Base-by-base conservation (phyloP, 2,113 vertebrate genomes). In the Dolichotis patagonum region DNA sequence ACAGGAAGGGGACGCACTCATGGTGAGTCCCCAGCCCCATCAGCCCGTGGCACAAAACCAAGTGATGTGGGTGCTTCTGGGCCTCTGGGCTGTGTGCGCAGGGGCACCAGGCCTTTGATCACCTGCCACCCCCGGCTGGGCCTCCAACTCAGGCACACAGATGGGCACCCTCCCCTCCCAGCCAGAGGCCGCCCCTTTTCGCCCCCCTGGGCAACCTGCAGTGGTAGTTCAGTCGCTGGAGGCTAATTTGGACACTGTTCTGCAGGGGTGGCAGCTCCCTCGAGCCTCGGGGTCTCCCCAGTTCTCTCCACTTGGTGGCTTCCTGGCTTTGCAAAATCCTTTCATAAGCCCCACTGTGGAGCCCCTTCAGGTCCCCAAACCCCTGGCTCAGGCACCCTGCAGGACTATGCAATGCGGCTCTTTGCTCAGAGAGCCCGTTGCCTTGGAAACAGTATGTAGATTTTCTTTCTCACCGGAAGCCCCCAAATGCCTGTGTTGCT, bases 361-460 rank as follows among this genome's bases (percentile, higher is more conserved):
- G 43, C 62, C 6, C 71, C 91, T 10, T 5, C 20, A 8, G 93
- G 88, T 85, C 96, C 0, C 7, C 49, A 78, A 93, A 96, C 22
- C 35, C 46, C 65, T 77, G 95, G 85, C 96, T 82, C 69, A 52
- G 0, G 0, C 30, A 20, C 75, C 94, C 90, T 52, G 69, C 82
- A 82, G 8, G 32, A 96, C 85, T 3, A 0, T 46, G 35, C 60
- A 63, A 58, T 49, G 19, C 43, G 85, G 67, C 80, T 1, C 43
- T 82, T 80, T 0, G 14, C 65, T 35, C 49, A 8, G 97, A 94
- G 94, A 95, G 65, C 96, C 80, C 0, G 98, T 98, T 98, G 97
- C 98, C 95, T 89, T 98, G 98, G 98, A 97, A 98, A 98, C 98
- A 73, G 28, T 56, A 49, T 77, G 92, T 78, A 43, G 3, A 46